Evolutionary conservation across 2,888 invertebrate genomes (phyloP), one percentile per base, ranked within the genome.

Genomic region (Zaprionus obscuricornis): DNA sequence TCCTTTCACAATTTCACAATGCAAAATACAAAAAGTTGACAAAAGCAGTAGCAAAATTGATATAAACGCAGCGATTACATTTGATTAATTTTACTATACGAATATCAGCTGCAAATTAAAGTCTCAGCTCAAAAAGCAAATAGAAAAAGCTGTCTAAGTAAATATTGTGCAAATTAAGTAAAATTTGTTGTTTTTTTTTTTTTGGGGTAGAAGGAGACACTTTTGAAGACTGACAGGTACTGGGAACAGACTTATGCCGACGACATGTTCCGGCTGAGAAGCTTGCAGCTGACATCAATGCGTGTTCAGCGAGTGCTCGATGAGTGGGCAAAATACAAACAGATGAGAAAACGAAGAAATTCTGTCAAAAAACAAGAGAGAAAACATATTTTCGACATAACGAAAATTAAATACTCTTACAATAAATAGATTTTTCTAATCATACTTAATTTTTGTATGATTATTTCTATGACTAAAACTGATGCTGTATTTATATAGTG

Each of bases 201-300:
- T n/a, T n/a, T n/a, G n/a, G n/a, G n/a, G n/a, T n/a, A n/a, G n/a
- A 36, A 47, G 50, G 4, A 36, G 34, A 54, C 36, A 33, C 43
- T 58, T 69, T 56, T 55, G 47, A 52, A 70, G 46, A 59, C 36
- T 37, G 29, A 50, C 31, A 49, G 47, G 27, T 16, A 31, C 33
- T 34, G 8, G 11, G 6, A 17, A 11, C 20, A 11, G 22, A 18
- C 29, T 34, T 24, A 14, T 10, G 20, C 18, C 14, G 49, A 24
- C 24, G 43, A 55, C 52, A 54, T 59, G 42, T 72, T 69, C 51
- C 52, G 58, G 58, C 57, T 74, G 66, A 40, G 46, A 59, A 73
- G 46, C 64, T 60, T 74, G 79, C 76, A 79, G 76, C 66, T 74
- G 83, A 64, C 79, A 74, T 74, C 64, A 66, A 68, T 71, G 79